These are phyloP conservation scores for Syngnathus floridae DNA, from an alignment of 2,113 vertebrate species.

Conservation along the genomic window DNA sequence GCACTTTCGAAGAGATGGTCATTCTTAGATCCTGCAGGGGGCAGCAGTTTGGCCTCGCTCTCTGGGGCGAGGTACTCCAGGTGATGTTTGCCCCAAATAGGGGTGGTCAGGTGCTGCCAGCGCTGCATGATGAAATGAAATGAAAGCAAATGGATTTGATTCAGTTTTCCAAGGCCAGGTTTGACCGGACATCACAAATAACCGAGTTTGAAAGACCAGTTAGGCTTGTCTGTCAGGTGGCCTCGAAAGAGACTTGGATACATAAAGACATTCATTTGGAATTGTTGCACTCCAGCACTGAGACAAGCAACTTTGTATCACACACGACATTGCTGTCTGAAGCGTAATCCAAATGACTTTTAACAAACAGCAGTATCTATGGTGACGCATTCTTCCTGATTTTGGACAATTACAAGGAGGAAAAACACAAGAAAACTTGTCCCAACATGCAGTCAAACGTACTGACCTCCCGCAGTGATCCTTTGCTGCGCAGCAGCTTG, in stretches of 20 bases:
- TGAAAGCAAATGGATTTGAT: neutral
- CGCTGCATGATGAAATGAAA: conserved; percentile 59
- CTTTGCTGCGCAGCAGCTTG: conserved; percentile 87
- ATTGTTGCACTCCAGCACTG: too few species aligned
- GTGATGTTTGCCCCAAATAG: conserved; percentile 91
- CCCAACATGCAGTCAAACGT: neutral
- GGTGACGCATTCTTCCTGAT: conserved; percentile 18
- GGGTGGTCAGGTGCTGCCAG: conserved; percentile 88
- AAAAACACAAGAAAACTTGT: neutral
- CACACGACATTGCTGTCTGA: neutral
- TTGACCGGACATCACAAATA: neutral
- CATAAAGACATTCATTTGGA: too few species aligned
- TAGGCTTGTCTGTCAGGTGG: neutral
- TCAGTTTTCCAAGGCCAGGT: neutral
- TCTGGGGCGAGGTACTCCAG: conserved; percentile 92
- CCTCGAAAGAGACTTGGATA: too few species aligned
- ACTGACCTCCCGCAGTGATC: conserved; percentile 86
- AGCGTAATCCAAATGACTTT: neutral
- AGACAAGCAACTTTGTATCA: too few species aligned
- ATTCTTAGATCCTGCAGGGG: conserved; percentile 72
- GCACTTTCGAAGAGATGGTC: conserved; percentile 79
- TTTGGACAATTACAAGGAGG: neutral
- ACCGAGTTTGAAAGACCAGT: neutral
- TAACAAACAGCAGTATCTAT: neutral
- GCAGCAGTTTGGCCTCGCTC: conserved; percentile 84